Evolutionary conservation across 2,888 invertebrate genomes (phyloP).

Genomic region (Caenorhabditis parvicauda): DNA sequence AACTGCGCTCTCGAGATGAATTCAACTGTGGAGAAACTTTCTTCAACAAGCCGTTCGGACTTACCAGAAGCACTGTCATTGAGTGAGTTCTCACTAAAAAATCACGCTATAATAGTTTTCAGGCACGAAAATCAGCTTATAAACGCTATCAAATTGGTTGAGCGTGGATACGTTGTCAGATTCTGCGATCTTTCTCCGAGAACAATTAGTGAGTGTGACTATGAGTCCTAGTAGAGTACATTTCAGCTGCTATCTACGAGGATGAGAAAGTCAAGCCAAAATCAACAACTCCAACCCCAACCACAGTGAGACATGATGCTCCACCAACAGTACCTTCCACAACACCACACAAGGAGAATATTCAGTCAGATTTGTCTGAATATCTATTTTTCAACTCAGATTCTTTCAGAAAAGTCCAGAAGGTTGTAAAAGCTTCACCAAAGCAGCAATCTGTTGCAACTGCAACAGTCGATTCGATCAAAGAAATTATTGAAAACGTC

Average conservation of each 20-base stretch:
- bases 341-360: no score
- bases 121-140: conserved; percentile 55
- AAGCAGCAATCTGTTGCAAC: no score
- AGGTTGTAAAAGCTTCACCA: no score
- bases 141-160: conserved; percentile 50
- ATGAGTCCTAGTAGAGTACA: not conserved
- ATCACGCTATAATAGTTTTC: conserved; percentile 1
- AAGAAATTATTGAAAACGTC: no score
- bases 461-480: no score
- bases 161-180: conserved; percentile 48
- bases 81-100: conserved; percentile 30
- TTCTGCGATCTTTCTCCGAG: conserved; percentile 60
- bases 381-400: no score
- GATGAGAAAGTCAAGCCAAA: conserved; percentile 20
- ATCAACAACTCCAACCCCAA: conserved; percentile 13
- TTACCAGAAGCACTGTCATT: conserved; percentile 51
- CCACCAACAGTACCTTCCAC: no score
- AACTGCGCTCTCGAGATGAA: conserved; percentile 53
- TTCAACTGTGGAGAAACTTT: conserved; percentile 49
- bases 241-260: conserved; percentile 20
- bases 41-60: conserved; percentile 57
- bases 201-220: conserved; percentile 36
- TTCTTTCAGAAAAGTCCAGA: no score
- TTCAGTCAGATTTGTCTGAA: no score
- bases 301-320: no score